Evolutionary conservation across 2,888 invertebrate species (phyloP).

Genomic region (Parnassius smintheus): DNA sequence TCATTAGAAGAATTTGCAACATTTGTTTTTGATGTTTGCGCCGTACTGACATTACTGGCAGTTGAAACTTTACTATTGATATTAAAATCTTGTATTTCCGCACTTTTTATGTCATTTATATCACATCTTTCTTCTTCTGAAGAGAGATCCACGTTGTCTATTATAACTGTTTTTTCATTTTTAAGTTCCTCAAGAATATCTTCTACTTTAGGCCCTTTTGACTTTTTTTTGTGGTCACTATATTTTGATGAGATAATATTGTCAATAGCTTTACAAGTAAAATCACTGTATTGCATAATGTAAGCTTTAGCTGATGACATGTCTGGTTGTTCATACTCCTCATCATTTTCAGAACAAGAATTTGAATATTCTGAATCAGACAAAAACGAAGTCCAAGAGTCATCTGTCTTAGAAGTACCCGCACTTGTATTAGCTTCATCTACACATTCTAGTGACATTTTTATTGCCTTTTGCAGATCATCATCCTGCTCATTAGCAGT

Average conservation of each 20-base stretch:
- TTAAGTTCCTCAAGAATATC: conserved; percentile 63
- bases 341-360: conserved; percentile 69
- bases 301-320: conserved; percentile 84
- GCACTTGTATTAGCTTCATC: conserved; percentile 50
- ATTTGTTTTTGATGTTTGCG: conserved; percentile 54
- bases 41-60: conserved; percentile 38
- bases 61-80: conserved; percentile 17
- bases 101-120: neutral
- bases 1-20: conserved; percentile 49
- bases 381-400: conserved; percentile 68
- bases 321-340: conserved; percentile 60
- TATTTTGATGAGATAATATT: conserved; percentile 69
- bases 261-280: conserved; percentile 85
- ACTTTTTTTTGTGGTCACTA: conserved; percentile 43
- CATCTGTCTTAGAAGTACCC: conserved; percentile 62
- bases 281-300: conserved; percentile 88
- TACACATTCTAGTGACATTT: conserved; percentile 80
- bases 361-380: conserved; percentile 64
- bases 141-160: conserved; percentile 56
- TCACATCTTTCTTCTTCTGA: conserved; percentile 57
- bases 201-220: conserved; percentile 47
- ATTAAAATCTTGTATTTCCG: conserved; percentile 3
- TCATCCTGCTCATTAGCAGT: conserved; percentile 54
- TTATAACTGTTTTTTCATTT: conserved; percentile 58
- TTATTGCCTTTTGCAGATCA: conserved; percentile 82